phyloP scores from a whole-genome alignment of 2,113 vertebrate genomes.

The Galemys pyrenaicus region DNA sequence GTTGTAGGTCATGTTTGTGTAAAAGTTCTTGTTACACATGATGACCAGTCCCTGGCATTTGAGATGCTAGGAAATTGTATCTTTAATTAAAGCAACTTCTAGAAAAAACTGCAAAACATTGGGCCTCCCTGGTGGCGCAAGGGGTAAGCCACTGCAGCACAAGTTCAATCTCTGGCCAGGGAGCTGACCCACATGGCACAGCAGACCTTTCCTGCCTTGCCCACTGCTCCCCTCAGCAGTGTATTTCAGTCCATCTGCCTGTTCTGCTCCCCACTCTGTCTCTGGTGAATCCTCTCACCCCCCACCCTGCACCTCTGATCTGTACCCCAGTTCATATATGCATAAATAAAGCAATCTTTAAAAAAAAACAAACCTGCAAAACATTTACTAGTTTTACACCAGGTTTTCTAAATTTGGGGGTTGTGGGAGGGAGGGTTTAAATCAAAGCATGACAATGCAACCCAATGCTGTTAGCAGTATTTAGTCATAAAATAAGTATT shows the following conservation, averaged over 20 bases:
- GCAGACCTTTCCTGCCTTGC: no score
- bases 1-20: rapidly evolving
- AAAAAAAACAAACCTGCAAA: not conserved
- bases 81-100: slow-evolving; percentile 17
- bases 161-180: no score
- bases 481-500: not conserved
- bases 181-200: no score
- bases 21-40: not conserved
- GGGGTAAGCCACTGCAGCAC: no score
- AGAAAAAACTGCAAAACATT: not conserved
- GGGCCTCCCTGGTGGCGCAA: no score
- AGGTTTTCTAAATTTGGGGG: not conserved
- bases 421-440: not conserved
- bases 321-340: no score
- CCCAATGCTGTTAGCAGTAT: not conserved
- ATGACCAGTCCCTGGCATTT: not conserved
- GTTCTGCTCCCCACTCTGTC: no score
- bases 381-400: not conserved
- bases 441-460: not conserved
- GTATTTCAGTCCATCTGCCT: no score
- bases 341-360: not conserved
- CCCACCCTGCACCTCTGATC: no score
- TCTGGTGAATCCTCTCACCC: no score
- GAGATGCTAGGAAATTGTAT: not conserved
- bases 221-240: no score